A percentile compares a stretch with the other conserved stretches of the same genome.
These are phyloP conservation scores for Arenicola marina DNA, from an alignment of 2,888 invertebrate species.

Conservation along the genomic window DNA sequence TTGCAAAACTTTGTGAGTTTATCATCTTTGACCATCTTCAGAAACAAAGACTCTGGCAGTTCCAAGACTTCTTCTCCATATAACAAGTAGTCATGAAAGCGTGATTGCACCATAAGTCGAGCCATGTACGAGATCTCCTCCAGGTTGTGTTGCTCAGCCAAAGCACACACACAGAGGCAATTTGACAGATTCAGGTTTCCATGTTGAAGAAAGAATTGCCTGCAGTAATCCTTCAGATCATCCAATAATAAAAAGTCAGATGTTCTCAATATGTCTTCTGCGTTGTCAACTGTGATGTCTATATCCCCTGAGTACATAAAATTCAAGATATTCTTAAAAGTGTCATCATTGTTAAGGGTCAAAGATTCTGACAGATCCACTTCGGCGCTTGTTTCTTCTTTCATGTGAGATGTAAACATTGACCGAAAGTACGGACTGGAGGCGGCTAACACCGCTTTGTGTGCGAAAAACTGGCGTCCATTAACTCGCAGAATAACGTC, in stretches of 20 bases:
- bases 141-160: conserved; percentile 53
- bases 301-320: conserved; percentile 55
- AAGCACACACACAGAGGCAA: conserved; percentile 46
- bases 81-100: conserved; percentile 55
- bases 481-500: conserved; percentile 49
- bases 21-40: conserved; percentile 46
- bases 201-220: conserved; percentile 51
- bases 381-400: conserved; percentile 44
- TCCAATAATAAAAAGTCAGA: conserved; percentile 55
- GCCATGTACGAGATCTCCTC: conserved; percentile 46
- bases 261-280: conserved; percentile 51
- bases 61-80: conserved; percentile 53
- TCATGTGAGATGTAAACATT: conserved; percentile 58
- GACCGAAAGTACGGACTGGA: conserved; percentile 57
- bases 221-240: conserved; percentile 54
- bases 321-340: conserved; percentile 47
- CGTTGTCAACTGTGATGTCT: conserved; percentile 44
- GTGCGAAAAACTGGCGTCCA: conserved; percentile 44
- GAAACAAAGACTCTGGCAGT: conserved; percentile 44
- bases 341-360: conserved; percentile 45
- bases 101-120: conserved; percentile 47
- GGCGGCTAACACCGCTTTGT: conserved; percentile 50
- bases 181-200: conserved; percentile 54
- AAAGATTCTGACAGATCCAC: conserved; percentile 53
- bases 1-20: no score